Percentiles rank a stretch among this genome's conserved stretches.
phyloP scores from a whole-genome alignment of 2,888 invertebrate genomes.

The Eueremaeus valkanovi region DNA sequence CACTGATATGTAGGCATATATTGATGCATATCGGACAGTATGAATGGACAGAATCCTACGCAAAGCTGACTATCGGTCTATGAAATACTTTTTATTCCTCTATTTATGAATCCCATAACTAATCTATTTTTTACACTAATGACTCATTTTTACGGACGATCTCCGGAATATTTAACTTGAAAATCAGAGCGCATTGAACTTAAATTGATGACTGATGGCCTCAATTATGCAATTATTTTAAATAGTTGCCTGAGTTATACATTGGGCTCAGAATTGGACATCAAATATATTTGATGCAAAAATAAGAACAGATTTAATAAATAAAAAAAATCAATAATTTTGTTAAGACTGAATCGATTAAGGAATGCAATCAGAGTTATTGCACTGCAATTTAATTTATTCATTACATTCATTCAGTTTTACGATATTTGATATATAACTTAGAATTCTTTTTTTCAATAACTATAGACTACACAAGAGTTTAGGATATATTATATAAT shows the following conservation, averaged over 20 bases:
- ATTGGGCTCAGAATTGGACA: too few species aligned
- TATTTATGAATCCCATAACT: background rate
- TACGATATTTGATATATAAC: slow-evolving; percentile 30
- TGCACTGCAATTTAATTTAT: slow-evolving; percentile 31
- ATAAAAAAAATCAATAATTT: background rate
- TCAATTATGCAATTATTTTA: background rate
- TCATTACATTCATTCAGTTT: slow-evolving; percentile 26
- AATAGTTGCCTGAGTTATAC: background rate
- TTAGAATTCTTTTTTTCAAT: slow-evolving; percentile 19
- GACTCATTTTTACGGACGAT: background rate
- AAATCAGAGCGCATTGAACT: background rate
- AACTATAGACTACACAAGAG: slow-evolving; percentile 21
- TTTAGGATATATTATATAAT: slow-evolving; percentile 25
- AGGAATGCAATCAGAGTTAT: slow-evolving; percentile 20
- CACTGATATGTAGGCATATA: background rate
- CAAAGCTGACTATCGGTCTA: background rate
- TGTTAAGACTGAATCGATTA: background rate
- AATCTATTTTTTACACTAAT: slow-evolving; percentile 16
- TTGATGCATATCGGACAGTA: background rate
- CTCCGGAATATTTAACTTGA: background rate
- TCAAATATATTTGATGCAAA: too few species aligned
- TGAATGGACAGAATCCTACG: background rate
- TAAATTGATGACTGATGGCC: background rate
- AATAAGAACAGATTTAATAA: too few species aligned
- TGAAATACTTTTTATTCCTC: background rate